Conservation (phyloP, 1,140 invertebrate genomes). For the Drosophila pectinifera region DNA sequence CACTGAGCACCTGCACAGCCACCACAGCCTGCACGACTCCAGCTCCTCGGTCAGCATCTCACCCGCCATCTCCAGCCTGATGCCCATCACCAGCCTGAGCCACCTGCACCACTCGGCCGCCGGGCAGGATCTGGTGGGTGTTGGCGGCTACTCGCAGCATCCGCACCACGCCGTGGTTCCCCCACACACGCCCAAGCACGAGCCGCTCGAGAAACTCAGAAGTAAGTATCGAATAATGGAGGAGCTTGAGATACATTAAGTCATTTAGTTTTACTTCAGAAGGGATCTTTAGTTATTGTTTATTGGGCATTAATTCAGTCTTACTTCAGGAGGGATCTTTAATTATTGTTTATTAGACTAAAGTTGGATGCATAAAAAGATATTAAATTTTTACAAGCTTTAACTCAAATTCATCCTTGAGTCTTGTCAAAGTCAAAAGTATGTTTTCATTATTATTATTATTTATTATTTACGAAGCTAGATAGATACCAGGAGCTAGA, state of each 20-base stretch:
- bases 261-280: no score
- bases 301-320: no score
- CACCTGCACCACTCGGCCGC: slow-evolving; percentile 84
- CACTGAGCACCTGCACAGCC: slow-evolving; percentile 84
- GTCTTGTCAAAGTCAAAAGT: no score
- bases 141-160: slow-evolving; percentile 86
- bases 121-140: slow-evolving; percentile 76
- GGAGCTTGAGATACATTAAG: background rate
- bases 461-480: no score
- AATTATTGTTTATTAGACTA: no score
- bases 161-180: slow-evolving; percentile 86
- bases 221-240: slow-evolving; percentile 87
- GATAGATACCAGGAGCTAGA: no score
- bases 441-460: no score
- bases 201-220: slow-evolving; percentile 93
- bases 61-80: slow-evolving; percentile 88
- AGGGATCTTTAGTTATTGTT: no score
- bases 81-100: slow-evolving; percentile 86
- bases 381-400: no score
- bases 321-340: no score
- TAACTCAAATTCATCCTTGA: no score
- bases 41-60: slow-evolving; percentile 88
- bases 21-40: slow-evolving; percentile 88
- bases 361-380: no score
- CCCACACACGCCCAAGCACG: slow-evolving; percentile 88